Conservation (phyloP, 37 sponge, comb jelly and placozoan genomes). For the Ephydatia muelleri region DNA sequence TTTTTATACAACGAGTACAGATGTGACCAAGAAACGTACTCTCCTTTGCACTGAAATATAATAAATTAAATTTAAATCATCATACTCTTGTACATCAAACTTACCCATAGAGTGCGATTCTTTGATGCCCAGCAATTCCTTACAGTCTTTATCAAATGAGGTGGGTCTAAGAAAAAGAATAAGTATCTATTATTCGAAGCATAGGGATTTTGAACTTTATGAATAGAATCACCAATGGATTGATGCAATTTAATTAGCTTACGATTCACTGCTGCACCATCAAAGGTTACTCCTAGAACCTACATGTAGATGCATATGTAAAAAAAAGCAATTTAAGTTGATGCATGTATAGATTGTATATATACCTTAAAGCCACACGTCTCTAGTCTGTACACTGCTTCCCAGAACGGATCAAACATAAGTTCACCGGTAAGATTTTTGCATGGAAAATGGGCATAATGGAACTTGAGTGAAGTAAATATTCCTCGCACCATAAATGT, state of each 20-base stretch:
- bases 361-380: background rate
- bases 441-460: constrained; percentile 36
- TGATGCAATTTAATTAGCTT: constrained; percentile 17
- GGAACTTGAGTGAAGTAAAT: constrained; percentile 19
- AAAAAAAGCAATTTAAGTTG: background rate
- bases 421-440: background rate
- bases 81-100: constrained; percentile 4
- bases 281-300: constrained; percentile 25
- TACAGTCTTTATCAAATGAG: constrained; percentile 55
- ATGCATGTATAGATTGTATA: background rate
- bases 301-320: background rate
- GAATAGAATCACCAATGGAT: background rate
- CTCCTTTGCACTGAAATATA: constrained; percentile 35
- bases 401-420: constrained; percentile 12
- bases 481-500: constrained; percentile 33
- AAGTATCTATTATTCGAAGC: constrained; percentile 28
- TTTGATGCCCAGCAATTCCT: constrained; percentile 29
- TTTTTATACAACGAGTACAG: constrained; percentile 5
- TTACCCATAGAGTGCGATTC: constrained; percentile 31
- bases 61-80: background rate
- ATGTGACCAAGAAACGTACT: constrained; percentile 31
- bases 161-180: constrained; percentile 52
- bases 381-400: constrained; percentile 17
- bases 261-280: constrained; percentile 41
- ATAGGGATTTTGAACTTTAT: constrained; percentile 34